Conservation (phyloP, 2,797 vertebrate genomes). For the Falco cherrug region DNA sequence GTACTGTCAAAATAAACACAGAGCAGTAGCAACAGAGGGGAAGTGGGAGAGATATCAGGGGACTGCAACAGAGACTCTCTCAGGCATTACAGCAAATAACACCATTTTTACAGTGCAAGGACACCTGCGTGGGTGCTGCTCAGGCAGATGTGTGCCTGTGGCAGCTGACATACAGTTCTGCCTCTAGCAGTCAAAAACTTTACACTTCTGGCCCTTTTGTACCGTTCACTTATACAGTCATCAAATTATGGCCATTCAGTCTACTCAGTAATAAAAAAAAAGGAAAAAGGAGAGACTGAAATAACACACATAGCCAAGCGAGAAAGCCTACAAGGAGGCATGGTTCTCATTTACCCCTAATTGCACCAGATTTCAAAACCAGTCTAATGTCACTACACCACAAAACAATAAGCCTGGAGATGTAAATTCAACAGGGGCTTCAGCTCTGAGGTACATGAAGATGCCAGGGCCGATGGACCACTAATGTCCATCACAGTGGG, state of each 20-base stretch:
- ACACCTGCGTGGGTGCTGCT: not conserved
- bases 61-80: not conserved
- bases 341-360: not conserved
- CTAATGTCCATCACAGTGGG: not conserved
- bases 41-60: not conserved
- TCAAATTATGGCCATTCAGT: not conserved
- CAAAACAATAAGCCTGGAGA: not conserved
- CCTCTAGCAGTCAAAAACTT: not conserved
- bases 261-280: not conserved
- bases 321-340: not conserved
- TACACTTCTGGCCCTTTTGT: not conserved
- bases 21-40: not conserved
- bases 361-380: not conserved
- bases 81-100: not conserved
- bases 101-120: not conserved
- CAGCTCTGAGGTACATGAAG: not conserved
- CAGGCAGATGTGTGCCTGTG: not conserved
- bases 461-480: not conserved
- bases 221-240: not conserved
- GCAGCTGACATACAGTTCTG: not conserved
- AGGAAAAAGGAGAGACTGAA: not conserved
- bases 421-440: not conserved
- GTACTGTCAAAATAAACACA: conserved; percentile 10
- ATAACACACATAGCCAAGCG: not conserved
- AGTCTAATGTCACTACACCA: not conserved